A percentile compares a stretch with the other conserved stretches of the same genome.
These are phyloP conservation scores for Mimas tiliae DNA, from an alignment of 2,888 invertebrate species.

Conservation along the genomic window DNA sequence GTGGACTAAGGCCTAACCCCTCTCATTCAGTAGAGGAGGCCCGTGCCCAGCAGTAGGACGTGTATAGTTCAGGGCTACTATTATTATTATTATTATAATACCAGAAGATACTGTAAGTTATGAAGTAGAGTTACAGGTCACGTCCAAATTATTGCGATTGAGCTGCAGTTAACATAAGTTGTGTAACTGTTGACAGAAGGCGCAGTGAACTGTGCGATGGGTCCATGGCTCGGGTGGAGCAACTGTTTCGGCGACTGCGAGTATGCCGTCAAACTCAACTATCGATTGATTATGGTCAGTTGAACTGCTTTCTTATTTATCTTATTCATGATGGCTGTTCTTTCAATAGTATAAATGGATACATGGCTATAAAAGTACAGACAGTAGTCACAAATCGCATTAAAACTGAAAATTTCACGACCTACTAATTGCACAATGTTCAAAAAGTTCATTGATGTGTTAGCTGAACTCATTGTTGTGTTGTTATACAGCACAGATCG, in stretches of 20 bases:
- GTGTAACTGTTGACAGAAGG: slow-evolving; percentile 39
- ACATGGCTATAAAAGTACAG: too few relatives aligned
- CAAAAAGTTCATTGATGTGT: not conserved
- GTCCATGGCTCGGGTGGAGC: slow-evolving; percentile 76
- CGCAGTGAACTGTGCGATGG: slow-evolving; percentile 62
- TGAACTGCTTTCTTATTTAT: not conserved
- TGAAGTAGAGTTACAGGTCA: not conserved
- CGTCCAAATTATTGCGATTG: not conserved
- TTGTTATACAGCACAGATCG: slow-evolving; percentile 43
- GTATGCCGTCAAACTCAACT: slow-evolving; percentile 72
- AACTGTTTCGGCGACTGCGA: slow-evolving; percentile 72
- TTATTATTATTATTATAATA: too few relatives aligned
- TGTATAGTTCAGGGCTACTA: too few relatives aligned
- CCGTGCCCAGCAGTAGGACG: too few relatives aligned
- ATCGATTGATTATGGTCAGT: slow-evolving; percentile 67
- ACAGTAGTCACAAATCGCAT: too few relatives aligned
- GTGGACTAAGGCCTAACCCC: too few relatives aligned
- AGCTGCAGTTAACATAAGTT: not conserved
- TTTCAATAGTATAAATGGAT: too few relatives aligned
- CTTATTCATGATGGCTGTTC: not conserved
- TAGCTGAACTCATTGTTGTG: not conserved
- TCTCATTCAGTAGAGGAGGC: too few relatives aligned
- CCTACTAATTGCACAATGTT: not conserved
- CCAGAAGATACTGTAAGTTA: too few relatives aligned
- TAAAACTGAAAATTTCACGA: not conserved